Evolutionary conservation across 2,888 invertebrate species (phyloP), one percentile per base, ranked within the genome.

Genomic region (Tribolium freemani): DNA sequence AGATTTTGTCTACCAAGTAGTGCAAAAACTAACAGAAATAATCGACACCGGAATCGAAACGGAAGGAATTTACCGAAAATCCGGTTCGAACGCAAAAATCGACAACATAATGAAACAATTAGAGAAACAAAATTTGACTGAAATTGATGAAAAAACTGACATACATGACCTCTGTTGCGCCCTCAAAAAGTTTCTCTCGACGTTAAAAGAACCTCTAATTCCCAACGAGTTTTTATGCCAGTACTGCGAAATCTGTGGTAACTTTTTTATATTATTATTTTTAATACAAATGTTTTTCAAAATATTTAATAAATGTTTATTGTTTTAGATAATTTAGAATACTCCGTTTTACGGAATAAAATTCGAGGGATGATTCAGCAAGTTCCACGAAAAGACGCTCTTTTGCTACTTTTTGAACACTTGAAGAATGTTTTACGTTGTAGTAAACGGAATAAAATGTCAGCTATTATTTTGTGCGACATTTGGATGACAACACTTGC

Each of bases 111-210:
- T 79, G 56, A 83, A 83, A 69, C 84, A 83, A 72, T 68, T 84
- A 64, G 75, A 71, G 31, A 83, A 83, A 67, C 81, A 78, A 44
- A 81, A 82, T 68, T 69, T 80, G 3, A 74, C 75, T 30, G 82
- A 84, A 6, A 63, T 84, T 54, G 83, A 84, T 69, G 75, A 80
- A 64, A 82, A 78, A 66, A 91, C 91, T 63, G 97, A 97, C 84
- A 93, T 97, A 71, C 95, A 97, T 85, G 97, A 97, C 60, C 87
- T 98, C 77, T 94, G 96, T 4, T 96, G 97, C 48, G 92, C 96
- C 6, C 88, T 98, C 73, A 97, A 97, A 87, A 89, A 95, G 81
- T 98, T 97, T 89, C 95, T 98, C 88, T 89, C 96, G 20, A 97
- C 98, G 85, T 89, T 97, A 75, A 93, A 93, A 82, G 94, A 95